Conservation (phyloP, 2,113 vertebrate genomes). For the Gallinago jamesoni region DNA sequence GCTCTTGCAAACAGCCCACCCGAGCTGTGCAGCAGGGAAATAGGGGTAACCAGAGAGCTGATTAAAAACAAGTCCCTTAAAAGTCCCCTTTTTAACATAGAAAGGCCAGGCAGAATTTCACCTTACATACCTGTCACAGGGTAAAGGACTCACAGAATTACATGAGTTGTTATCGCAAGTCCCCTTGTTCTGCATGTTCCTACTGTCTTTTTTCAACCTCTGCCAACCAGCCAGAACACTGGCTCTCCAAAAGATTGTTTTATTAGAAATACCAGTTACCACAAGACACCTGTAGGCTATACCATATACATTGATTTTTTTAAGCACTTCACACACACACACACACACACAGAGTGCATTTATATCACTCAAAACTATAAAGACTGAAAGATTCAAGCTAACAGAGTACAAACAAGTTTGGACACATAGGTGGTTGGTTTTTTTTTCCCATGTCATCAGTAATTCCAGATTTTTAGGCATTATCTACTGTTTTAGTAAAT, state of each 20-base stretch:
- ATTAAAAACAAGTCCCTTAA: neutral
- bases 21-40: neutral
- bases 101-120: neutral
- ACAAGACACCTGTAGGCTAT: neutral
- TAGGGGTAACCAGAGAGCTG: neutral
- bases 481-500: neutral
- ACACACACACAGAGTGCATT: neutral
- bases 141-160: neutral
- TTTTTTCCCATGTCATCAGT: neutral
- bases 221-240: neutral
- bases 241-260: neutral
- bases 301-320: neutral
- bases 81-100: neutral
- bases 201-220: neutral
- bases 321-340: neutral
- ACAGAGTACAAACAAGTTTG: neutral
- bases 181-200: neutral
- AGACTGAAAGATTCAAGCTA: neutral
- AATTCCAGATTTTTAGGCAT: neutral
- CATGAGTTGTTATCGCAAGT: neutral
- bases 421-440: fast-evolving
- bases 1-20: neutral
- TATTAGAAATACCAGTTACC: neutral
- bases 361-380: neutral
- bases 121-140: neutral